These are phyloP conservation scores for Petrocephalus microphthalmus DNA, from an alignment of 2,113 vertebrate genomes.

Conservation along the genomic window DNA sequence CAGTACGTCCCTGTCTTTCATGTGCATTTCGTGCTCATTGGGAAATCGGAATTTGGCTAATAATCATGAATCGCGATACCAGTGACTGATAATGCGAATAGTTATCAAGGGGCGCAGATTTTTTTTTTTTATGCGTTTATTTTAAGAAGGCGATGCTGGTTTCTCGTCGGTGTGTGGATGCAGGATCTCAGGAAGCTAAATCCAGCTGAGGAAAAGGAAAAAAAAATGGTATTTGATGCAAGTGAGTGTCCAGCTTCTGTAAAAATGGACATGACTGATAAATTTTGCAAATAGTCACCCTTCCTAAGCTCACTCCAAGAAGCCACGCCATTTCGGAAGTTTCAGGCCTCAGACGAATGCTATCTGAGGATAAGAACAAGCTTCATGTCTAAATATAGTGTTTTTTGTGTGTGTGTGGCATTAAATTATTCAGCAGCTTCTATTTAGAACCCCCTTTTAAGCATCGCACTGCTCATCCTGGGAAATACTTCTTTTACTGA, in stretches of 20 bases:
- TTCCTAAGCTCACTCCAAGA: neutral
- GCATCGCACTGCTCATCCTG: neutral
- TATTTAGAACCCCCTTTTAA: slow-evolving; percentile 4
- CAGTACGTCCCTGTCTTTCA: neutral
- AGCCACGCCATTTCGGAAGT: neutral
- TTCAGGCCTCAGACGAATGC: neutral
- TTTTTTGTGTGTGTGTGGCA: neutral
- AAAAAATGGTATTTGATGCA: too few relatives aligned
- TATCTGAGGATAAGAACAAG: neutral
- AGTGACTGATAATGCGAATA: neutral
- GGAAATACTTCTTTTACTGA: neutral
- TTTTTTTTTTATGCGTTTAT: neutral
- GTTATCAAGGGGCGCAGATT: neutral
- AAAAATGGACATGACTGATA: neutral
- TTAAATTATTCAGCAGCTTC: neutral
- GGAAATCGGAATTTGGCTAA: neutral
- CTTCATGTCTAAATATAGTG: neutral
- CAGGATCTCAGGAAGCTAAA: neutral
- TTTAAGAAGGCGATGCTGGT: neutral
- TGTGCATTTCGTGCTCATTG: neutral
- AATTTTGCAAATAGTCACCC: neutral
- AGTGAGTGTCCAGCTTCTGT: neutral
- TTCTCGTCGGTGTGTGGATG: neutral
- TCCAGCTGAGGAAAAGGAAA: neutral
- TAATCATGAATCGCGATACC: neutral